Base-by-base conservation (phyloP, 2,113 vertebrate species). In the Suricata suricatta region DNA sequence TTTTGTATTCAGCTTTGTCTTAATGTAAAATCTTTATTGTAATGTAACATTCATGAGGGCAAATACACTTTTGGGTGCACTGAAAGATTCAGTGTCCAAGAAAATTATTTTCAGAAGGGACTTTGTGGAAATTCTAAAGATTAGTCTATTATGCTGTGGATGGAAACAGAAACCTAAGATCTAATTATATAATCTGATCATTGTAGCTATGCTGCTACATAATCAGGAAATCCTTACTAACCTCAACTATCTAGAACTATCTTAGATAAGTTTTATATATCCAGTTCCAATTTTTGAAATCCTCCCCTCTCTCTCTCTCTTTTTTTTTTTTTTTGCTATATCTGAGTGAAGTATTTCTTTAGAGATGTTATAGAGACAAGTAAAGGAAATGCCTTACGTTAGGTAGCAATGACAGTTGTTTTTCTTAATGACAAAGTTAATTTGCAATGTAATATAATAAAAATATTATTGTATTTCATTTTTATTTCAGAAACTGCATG, bases 71-170 rank as follows among this genome's bases (percentile, higher is more conserved):
- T 69, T 69, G 63, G 57, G 17, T 60, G 15, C 7, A 69, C 29
- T 54, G 23, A 89, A 89, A 86, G 7, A 94, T 66, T 29, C 64
- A 79, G 1, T 72, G 72, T 10, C 23, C 15, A 84, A 35, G n/a
- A 69, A 72, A 88, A 50, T 64, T 64, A 87, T 74, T 90, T 94
- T 93, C 31, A 93, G 25, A 87, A 90, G 5, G 3, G 23, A 74
- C 3, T 25, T 88, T 47, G 29, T 93, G 3, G 14, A 60, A 33
- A 63, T 85, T 19, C 25, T 77, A 44, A 93, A 80, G 27, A 90
- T 90, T 54, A 89, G 19, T 76, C 17, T 80, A 41, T 38, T 85
- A 25, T 8, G 2, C 7, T 23, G 33, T 2, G 1, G 29, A 29
- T 88, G 3, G 21, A 86, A 85, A 23, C 31, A 86, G 31, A 86